These are phyloP conservation scores for Clepsis dumicolana DNA, from an alignment of 2,888 invertebrate species.

Conservation along the genomic window DNA sequence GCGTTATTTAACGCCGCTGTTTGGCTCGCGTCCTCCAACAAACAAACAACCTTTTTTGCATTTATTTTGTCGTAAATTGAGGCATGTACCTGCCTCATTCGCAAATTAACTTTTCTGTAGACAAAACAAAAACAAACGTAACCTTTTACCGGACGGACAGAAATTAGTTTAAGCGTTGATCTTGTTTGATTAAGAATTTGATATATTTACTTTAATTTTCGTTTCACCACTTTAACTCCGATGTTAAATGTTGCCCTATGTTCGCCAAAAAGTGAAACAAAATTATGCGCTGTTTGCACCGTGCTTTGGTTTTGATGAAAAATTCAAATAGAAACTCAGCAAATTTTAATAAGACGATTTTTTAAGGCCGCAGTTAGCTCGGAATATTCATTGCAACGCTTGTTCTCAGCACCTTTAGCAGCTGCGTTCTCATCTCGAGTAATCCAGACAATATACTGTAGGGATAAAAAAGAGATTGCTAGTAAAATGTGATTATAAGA, in stretches of 20 bases:
- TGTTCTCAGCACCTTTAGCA: slow-evolving; percentile 24
- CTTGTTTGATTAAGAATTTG: slow-evolving; percentile 35
- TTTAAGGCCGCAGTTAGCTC: neutral
- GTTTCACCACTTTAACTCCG: slow-evolving; percentile 1
- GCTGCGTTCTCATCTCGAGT: slow-evolving; percentile 21
- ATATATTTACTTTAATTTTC: slow-evolving; percentile 30
- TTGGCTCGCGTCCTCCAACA: slow-evolving; percentile 65
- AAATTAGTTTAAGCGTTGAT: slow-evolving; percentile 35
- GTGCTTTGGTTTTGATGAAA: slow-evolving; percentile 1
- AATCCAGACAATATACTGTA: slow-evolving; percentile 36
- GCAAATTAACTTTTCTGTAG: slow-evolving; percentile 42
- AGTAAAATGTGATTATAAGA: slow-evolving; percentile 50
- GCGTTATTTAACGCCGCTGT: slow-evolving; percentile 78
- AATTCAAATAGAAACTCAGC: neutral
- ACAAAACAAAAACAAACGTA: slow-evolving; percentile 42
- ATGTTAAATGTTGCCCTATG: neutral
- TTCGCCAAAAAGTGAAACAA: neutral
- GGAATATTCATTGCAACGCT: slow-evolving; percentile 27
- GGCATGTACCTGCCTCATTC: slow-evolving; percentile 46
- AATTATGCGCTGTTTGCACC: neutral
- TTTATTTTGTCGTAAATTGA: slow-evolving; percentile 57
- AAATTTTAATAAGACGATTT: slow-evolving; percentile 21
- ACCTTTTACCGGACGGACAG: slow-evolving; percentile 39
- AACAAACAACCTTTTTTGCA: slow-evolving; percentile 55
- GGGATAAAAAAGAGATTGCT: slow-evolving; percentile 36